Evolutionary conservation across 2,888 invertebrate genomes (phyloP), one percentile per base, ranked within the genome.

Genomic region (Tenthredo amoena): DNA sequence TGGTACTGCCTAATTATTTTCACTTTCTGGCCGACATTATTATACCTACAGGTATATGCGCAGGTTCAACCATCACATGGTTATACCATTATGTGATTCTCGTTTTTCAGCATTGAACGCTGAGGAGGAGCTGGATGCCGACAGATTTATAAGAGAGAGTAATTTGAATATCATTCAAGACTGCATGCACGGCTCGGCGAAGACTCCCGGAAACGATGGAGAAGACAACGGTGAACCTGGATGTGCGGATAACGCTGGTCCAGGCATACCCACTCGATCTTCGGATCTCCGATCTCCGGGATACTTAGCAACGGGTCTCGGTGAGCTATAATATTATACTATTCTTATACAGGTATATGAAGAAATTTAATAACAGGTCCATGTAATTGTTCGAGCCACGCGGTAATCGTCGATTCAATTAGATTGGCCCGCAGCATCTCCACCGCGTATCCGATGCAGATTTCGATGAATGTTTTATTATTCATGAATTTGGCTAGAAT

Each of bases 141-240:
- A 93, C 40, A 91, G 91, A 87, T 95, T 95, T 89, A 94, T 95
- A 62, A 89, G 93, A 74, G 94, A 94, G 88, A 94, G 94, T 43
- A 94, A 94, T 86, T 87, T 94, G 62, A 93, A 92, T 47, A 91
- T 94, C 1, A 94, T 95, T 77, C 91, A 93, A 65, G 88, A 93
- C 86, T 93, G 94, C 72, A 90, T 95, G 31, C 90, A 91, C 9
- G 92, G 92, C 83, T 91, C 92, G 87, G 89, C 92, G 2, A 91
- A 91, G 31, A 88, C 88, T 86, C 88, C 89, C 26, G 90, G 90
- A 26, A 90, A 89, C 40, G 12, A 62, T 74, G 40, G 12, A 31
- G 40, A 62, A 84, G 81, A n/a, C 21, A 76, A 26, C 31, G 76
- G 68, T 83, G 85, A 62, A 58, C 31, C 43, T 87, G 10, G 26